Base-by-base conservation (phyloP, 2,888 invertebrate genomes). In the Nasonia oneida region DNA sequence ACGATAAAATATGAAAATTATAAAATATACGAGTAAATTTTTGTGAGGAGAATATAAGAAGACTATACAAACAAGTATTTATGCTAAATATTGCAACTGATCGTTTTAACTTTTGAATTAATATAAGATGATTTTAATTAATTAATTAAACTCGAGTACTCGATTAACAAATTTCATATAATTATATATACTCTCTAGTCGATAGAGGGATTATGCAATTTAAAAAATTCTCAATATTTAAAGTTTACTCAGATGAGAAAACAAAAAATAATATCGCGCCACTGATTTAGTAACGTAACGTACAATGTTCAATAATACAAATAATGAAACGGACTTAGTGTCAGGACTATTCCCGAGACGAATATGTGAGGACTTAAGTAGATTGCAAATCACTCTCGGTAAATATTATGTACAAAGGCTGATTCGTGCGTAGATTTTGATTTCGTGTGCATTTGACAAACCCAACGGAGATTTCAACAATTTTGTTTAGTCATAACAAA, bases 351-450 rank as follows among this genome's bases (percentile, higher is more conserved):
- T 88, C 88, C 88, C 85, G 88, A 89, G 87, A 87, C 88, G 84
- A 87, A 87, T 80, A 80, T 39, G 50, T 74, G 23, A 73, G 75
- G 90, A 91, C 90, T 92, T 92, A 92, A 92, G 92, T 91, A 92
- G 90, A 91, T 91, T 92, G 92, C 91, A 91, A 91, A 92, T 92
- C 91, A 92, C 90, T 90, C 84, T 90, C 71, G 67, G 64, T 79
- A 75, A 86, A 88, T 84, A 85, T 89, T 88, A 86, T 87, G 88
- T 89, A 87, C 78, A 81, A 85, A 87, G 87, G 87, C 86, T 87
- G 86, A 75, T 79, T 84, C 88, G 84, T 42, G 80, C 80, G 87
- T 88, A 88, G 87, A 23, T 57, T 67, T 75, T 70, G 61, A 23
- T 73, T 79, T 79, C 8, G 6, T 5, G 8, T 79, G 53, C 42